Percentiles rank a stretch among this genome's conserved stretches.
These are phyloP conservation scores for Chrysotoxum bicinctum DNA, from an alignment of 2,888 invertebrate genomes.

Conservation along the genomic window DNA sequence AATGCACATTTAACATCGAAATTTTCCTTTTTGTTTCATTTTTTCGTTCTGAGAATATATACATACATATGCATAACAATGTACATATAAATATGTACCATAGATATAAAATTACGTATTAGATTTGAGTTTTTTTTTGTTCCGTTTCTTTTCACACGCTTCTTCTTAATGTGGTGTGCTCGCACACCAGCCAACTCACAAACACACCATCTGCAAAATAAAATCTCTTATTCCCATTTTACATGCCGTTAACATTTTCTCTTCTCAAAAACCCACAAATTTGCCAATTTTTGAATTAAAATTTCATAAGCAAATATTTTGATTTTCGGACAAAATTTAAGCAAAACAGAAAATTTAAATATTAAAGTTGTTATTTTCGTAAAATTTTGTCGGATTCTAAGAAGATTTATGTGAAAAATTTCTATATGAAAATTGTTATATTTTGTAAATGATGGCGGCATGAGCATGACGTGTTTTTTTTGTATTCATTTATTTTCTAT, in stretches of 20 bases:
- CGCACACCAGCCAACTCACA: slow-evolving; percentile 26
- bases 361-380: slow-evolving; percentile 10
- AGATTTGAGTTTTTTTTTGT: slow-evolving; percentile 42
- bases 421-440: slow-evolving; percentile 30
- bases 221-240: slow-evolving; percentile 11
- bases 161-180: slow-evolving; percentile 1
- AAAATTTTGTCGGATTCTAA: background rate
- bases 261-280: slow-evolving; percentile 1
- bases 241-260: slow-evolving; percentile 24
- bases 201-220: background rate
- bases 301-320: slow-evolving; percentile 24
- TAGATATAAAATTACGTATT: slow-evolving; percentile 62
- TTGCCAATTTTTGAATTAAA: background rate
- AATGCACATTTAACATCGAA: background rate
- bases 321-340: slow-evolving; percentile 30
- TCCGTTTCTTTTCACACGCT: slow-evolving; percentile 17
- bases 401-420: background rate
- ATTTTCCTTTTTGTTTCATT: slow-evolving; percentile 14
- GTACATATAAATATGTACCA: background rate
- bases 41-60: slow-evolving; percentile 21
- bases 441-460: background rate
- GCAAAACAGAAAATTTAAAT: slow-evolving; percentile 54
- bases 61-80: background rate
- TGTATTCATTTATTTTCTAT: background rate
- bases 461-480: slow-evolving; percentile 14